Conservation (phyloP, 2,113 vertebrate genomes). For the Nyctibius bracteatus region DNA sequence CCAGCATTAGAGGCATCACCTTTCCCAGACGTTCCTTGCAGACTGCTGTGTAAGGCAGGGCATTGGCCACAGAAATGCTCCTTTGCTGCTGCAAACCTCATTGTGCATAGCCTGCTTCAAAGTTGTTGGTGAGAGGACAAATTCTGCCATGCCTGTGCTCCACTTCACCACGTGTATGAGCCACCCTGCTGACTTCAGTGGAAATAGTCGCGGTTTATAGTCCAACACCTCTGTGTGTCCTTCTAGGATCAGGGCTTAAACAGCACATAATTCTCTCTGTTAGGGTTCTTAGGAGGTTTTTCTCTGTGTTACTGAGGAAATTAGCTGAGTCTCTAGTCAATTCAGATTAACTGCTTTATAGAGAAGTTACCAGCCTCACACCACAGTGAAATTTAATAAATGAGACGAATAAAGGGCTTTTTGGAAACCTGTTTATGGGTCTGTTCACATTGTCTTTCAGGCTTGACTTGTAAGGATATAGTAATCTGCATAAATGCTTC, state of each 20-base stretch:
- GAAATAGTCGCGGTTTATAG: fast-evolving
- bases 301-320: background rate
- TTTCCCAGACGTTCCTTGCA: background rate
- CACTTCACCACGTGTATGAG: fast-evolving
- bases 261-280: background rate
- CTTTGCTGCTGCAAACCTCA: background rate
- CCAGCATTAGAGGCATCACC: background rate
- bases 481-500: background rate
- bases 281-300: background rate
- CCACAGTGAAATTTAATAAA: background rate
- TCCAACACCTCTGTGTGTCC: background rate
- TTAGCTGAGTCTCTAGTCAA: background rate
- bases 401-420: background rate
- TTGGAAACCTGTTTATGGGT: background rate
- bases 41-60: background rate
- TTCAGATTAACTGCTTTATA: background rate
- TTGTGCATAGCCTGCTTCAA: background rate
- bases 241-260: background rate
- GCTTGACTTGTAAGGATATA: background rate
- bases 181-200: fast-evolving
- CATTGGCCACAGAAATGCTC: fast-evolving
- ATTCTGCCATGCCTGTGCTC: background rate
- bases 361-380: background rate
- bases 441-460: background rate
- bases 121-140: background rate